Evolutionary conservation across 2,888 invertebrate genomes (phyloP).

Genomic region (Limnephilus auricula): DNA sequence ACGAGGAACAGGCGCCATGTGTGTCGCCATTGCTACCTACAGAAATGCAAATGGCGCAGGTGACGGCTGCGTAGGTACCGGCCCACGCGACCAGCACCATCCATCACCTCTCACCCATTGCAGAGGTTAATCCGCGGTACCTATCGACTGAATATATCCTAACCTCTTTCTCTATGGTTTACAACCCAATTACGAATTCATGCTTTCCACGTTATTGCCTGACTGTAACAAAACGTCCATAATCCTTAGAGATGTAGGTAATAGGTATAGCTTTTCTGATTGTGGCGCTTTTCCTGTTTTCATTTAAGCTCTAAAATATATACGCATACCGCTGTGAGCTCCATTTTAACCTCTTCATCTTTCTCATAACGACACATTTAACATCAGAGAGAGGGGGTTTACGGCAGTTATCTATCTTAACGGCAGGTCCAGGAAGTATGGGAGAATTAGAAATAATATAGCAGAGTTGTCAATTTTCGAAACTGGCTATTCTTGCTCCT

Average conservation of each 20-base stretch:
- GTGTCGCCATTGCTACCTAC: background rate
- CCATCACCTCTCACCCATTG: background rate
- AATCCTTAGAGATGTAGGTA: background rate
- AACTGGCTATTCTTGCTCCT: no score
- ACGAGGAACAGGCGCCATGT: background rate
- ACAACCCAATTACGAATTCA: background rate
- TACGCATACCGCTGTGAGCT: background rate
- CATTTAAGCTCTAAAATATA: background rate
- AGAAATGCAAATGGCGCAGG: conserved; percentile 1
- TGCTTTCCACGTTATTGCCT: background rate
- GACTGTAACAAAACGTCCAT: background rate
- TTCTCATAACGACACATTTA: background rate
- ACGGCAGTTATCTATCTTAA: background rate
- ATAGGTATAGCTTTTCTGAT: background rate
- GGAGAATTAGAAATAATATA: background rate
- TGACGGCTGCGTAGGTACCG: conserved; percentile 23
- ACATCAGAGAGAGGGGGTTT: background rate
- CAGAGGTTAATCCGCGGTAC: background rate
- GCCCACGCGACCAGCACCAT: background rate
- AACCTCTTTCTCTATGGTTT: background rate
- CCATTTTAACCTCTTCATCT: background rate
- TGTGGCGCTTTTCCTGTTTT: background rate
- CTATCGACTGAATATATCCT: background rate
- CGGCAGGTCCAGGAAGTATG: background rate
- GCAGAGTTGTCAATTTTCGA: no score